phyloP scores from a whole-genome alignment of 1,140 invertebrate genomes.

The Magallana angulata region DNA sequence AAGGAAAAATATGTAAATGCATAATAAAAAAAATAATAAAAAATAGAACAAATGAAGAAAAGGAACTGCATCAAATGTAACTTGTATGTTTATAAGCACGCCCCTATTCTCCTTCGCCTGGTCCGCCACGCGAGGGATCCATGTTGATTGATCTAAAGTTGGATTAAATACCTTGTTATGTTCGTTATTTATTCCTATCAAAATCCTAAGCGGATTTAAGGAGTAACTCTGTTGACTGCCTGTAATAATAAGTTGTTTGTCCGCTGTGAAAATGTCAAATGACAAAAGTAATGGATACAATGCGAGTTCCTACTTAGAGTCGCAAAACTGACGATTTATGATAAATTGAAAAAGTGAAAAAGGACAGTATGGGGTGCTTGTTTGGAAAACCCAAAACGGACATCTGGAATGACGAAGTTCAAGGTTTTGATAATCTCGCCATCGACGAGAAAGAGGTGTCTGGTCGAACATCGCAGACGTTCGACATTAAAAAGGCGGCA shows the following conservation, averaged over 20 bases:
- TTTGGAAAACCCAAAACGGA: conserved; percentile 6
- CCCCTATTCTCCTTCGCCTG: too few relatives aligned
- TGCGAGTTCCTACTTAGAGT: too few relatives aligned
- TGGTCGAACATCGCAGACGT: conserved; percentile 4
- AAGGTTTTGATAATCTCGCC: conserved; percentile 6
- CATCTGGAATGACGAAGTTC: conserved; percentile 15
- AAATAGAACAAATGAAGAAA: too few relatives aligned
- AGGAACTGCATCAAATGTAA: too few relatives aligned
- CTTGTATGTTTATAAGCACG: too few relatives aligned
- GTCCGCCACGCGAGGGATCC: neutral
- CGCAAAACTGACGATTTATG: too few relatives aligned
- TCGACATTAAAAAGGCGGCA: neutral
- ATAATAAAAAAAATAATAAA: too few relatives aligned
- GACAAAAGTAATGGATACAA: neutral
- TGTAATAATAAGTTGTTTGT: conserved; percentile 9
- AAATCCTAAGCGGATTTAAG: conserved; percentile 16
- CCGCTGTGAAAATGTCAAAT: neutral
- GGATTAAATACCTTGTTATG: neutral
- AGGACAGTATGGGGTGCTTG: conserved; percentile 6
- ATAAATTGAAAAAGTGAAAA: too few relatives aligned
- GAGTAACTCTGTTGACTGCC: neutral
- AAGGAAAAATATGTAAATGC: too few relatives aligned
- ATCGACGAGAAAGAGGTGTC: neutral
- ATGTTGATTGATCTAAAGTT: neutral
- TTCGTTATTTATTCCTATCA: neutral